Percentiles rank a stretch among this genome's conserved stretches.
phyloP scores from a whole-genome alignment of 2,797 vertebrate species.

The Danio aesculapii region DNA sequence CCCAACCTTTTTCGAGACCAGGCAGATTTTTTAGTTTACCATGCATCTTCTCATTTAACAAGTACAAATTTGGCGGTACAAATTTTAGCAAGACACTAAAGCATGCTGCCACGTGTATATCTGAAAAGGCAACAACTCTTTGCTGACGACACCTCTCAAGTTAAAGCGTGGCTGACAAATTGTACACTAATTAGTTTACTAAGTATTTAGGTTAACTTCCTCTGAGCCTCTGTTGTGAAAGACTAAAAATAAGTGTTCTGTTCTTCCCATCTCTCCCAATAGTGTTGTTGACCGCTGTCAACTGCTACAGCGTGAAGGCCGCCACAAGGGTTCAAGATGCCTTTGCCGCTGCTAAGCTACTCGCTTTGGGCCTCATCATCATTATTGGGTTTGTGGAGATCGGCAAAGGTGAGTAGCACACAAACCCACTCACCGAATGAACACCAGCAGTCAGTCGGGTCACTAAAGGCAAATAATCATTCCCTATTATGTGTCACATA shows the following conservation, averaged over 20 bases:
- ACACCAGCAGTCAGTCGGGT: neutral
- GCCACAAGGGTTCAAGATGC: constrained; percentile 95
- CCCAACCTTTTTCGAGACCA: neutral
- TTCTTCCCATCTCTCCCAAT: constrained; percentile 42
- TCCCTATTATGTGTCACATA: neutral
- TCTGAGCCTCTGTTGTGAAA: constrained; percentile 31
- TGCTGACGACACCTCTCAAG: neutral
- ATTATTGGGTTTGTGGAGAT: constrained; percentile 92
- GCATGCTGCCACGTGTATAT: neutral
- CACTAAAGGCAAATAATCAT: neutral
- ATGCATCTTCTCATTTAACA: neutral
- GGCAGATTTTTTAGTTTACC: neutral
- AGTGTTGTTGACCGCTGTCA: constrained; percentile 93
- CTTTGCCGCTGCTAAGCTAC: constrained; percentile 92
- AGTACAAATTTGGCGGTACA: neutral
- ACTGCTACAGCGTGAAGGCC: constrained; percentile 97
- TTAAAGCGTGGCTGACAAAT: constrained; percentile 33
- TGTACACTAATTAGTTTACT: constrained; percentile 39
- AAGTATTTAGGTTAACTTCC: constrained; percentile 39
- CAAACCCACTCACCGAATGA: neutral
- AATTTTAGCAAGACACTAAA: neutral
- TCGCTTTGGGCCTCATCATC: constrained; percentile 92
- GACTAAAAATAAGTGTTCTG: constrained; percentile 42
- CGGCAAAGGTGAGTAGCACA: constrained; percentile 75
- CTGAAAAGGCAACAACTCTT: constrained; percentile 26